phyloP scores from a whole-genome alignment of 2,113 vertebrate species.

The Laticauda laticaudata region DNA sequence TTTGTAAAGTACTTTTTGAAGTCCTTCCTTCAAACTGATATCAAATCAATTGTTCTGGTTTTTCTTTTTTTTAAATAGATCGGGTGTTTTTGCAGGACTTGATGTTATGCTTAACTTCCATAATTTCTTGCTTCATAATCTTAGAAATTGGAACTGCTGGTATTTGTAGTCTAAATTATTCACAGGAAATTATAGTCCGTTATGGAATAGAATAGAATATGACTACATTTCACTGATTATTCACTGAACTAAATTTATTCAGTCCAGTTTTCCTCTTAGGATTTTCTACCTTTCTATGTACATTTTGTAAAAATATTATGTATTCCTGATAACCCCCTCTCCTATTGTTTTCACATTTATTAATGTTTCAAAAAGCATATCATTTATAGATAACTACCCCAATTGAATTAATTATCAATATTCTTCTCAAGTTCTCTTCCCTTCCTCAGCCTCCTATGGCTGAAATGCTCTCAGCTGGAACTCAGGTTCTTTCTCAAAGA shows the following conservation, averaged over 20 bases:
- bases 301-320: not conserved
- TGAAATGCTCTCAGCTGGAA: not conserved
- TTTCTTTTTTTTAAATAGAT: not conserved
- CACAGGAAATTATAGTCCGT: not conserved
- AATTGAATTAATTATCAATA: not conserved
- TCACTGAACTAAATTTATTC: not conserved
- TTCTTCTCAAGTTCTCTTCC: not conserved
- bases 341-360: not conserved
- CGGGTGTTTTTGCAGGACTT: not conserved
- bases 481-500: not conserved
- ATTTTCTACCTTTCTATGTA: not conserved
- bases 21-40: not conserved
- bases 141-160: not conserved
- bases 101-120: not conserved
- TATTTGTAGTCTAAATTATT: not conserved
- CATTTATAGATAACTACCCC: not conserved
- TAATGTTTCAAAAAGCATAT: not conserved
- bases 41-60: not conserved
- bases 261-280: not conserved
- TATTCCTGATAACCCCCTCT: not conserved
- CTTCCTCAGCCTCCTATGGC: not conserved
- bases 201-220: not conserved
- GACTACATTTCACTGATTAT: not conserved
- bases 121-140: not conserved
- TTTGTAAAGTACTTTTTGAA: not conserved